phyloP scores from a whole-genome alignment of 2,888 invertebrate species.

The Eulithis testata region DNA sequence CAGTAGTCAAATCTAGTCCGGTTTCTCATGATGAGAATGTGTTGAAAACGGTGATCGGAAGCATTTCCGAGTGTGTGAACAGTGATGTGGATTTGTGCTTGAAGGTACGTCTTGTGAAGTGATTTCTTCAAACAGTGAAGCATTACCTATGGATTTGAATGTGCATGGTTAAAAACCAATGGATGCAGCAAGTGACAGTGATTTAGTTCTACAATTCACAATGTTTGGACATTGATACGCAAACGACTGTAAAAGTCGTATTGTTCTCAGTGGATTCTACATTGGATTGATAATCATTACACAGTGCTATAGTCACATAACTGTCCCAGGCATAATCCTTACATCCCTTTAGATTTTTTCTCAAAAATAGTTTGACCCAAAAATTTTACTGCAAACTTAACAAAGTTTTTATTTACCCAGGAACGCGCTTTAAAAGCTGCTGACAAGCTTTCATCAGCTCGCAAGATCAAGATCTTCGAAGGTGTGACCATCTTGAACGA shows the following conservation, averaged over 20 bases:
- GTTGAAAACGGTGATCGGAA: constrained; percentile 61
- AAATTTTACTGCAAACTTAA: constrained; percentile 13
- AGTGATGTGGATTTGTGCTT: constrained; percentile 75
- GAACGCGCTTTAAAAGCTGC: constrained; percentile 74
- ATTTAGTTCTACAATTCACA: constrained; percentile 1
- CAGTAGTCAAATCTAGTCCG: constrained; percentile 62
- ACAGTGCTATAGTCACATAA: no score
- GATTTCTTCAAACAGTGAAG: constrained; percentile 12
- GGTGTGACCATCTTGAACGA: constrained; percentile 71
- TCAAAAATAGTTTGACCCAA: background rate
- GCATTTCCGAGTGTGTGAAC: constrained; percentile 72
- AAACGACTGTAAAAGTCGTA: no score
- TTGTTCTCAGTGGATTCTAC: no score
- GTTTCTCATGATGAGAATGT: constrained; percentile 68
- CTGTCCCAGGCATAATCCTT: no score
- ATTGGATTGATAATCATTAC: no score
- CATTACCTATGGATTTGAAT: constrained; percentile 14
- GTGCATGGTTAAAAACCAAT: no score
- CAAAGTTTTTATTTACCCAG: constrained; percentile 49
- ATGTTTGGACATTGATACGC: no score
- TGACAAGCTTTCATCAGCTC: constrained; percentile 64
- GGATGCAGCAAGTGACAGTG: constrained; percentile 3
- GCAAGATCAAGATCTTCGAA: constrained; percentile 66
- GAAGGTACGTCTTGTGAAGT: constrained; percentile 63
- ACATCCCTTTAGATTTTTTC: no score